Evolutionary conservation across 2,113 vertebrate species (phyloP).

Genomic region (Corvus moneduloides): DNA sequence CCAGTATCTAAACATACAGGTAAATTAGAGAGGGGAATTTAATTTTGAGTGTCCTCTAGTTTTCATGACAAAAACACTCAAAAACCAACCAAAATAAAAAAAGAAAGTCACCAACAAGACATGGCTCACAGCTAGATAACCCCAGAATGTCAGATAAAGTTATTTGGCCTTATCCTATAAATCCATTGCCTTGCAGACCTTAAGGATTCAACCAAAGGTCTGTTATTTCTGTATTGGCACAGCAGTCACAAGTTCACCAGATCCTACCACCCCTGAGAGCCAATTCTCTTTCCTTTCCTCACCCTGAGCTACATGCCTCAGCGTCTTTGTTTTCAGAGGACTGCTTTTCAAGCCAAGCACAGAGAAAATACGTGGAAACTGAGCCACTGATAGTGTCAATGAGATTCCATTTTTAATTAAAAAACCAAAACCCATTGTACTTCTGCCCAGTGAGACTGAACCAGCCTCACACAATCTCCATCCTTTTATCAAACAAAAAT

Average conservation of each 20-base stretch:
- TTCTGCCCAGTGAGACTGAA: background rate
- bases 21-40: background rate
- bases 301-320: background rate
- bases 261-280: background rate
- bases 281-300: background rate
- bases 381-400: background rate
- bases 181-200: background rate
- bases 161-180: background rate
- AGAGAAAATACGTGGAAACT: background rate
- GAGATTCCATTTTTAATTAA: constrained; percentile 31
- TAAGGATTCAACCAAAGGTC: background rate
- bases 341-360: background rate
- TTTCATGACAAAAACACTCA: background rate
- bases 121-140: background rate
- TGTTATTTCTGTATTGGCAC: background rate
- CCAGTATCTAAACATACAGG: background rate
- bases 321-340: background rate
- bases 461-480: background rate
- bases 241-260: background rate
- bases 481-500: constrained; percentile 14
- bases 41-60: background rate
- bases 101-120: background rate
- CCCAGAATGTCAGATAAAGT: background rate
- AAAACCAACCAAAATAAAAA: background rate
- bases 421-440: background rate